Evolutionary conservation across 1,140 invertebrate species (phyloP).

Genomic region (Zaprionus inermis): DNA sequence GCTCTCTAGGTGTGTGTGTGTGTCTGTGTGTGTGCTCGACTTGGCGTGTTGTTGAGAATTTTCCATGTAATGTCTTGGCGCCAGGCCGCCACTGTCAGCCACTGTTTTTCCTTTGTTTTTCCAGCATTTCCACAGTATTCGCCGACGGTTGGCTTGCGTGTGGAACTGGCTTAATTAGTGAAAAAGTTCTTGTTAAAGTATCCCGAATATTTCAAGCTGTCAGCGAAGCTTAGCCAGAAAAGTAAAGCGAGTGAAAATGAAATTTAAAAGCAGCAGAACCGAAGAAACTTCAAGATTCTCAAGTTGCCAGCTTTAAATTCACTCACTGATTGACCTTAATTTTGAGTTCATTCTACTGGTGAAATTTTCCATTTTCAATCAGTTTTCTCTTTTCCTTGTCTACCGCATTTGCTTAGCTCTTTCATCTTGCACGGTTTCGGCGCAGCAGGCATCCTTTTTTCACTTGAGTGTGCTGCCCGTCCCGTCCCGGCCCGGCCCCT

Average conservation of each 20-base stretch:
- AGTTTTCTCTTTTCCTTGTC: conserved; percentile 7
- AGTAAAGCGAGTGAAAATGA: not conserved
- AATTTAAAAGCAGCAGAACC: not conserved
- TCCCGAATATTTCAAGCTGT: conserved; percentile 62
- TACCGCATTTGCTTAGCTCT: not conserved
- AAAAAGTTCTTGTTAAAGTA: conserved; percentile 55
- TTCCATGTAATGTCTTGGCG: conserved; percentile 54
- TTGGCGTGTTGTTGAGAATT: conserved; percentile 64
- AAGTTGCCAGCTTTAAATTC: not conserved
- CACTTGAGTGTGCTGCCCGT: conserved; percentile 40
- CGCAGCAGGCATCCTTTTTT: conserved; percentile 48
- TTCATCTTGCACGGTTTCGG: not conserved
- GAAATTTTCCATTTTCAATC: conserved; percentile 5
- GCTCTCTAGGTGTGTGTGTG: conserved; percentile 36
- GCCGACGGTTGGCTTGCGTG: conserved; percentile 24
- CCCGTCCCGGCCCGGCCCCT: conserved; percentile 6
- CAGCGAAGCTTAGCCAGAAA: conserved; percentile 39
- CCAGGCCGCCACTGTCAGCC: conserved; percentile 37
- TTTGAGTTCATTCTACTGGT: too few species aligned
- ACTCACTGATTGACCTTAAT: not conserved
- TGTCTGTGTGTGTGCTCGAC: conserved; percentile 31
- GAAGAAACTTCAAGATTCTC: too few species aligned
- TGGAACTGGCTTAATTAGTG: conserved; percentile 57
- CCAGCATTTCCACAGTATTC: conserved; percentile 19
- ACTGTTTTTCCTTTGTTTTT: conserved; percentile 8